phyloP scores from a whole-genome alignment of 2,888 invertebrate genomes.

The Macrosoma leucophasiata region DNA sequence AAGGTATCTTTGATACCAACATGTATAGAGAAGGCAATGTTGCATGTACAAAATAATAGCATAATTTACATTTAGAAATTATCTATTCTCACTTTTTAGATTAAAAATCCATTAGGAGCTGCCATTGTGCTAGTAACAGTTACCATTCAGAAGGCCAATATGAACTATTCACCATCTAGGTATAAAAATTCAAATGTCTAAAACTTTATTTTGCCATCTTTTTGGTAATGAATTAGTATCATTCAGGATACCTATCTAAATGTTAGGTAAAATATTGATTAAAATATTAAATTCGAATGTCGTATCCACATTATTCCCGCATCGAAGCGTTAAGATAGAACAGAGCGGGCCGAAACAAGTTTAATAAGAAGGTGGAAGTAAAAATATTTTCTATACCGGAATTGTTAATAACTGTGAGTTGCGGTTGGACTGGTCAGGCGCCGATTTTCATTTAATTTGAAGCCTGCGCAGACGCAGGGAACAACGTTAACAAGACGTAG shows the following conservation, averaged over 20 bases:
- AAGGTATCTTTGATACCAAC: too few species aligned
- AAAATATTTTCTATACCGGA: constrained; percentile 72
- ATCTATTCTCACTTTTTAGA: too few species aligned
- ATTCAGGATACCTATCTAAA: not conserved
- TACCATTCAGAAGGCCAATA: too few species aligned
- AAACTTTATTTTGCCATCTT: too few species aligned
- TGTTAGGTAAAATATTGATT: too few species aligned
- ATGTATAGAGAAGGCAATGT: too few species aligned
- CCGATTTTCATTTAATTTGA: constrained; percentile 70
- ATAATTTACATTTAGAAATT: too few species aligned
- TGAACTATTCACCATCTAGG: too few species aligned
- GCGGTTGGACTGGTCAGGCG: constrained; percentile 53
- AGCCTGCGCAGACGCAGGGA: constrained; percentile 57
- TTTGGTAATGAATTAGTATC: not conserved
- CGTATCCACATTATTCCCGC: constrained; percentile 43
- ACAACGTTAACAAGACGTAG: constrained; percentile 65
- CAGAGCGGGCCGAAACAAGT: constrained; percentile 62
- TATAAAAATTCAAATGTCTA: constrained; percentile 1
- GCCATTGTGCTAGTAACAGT: too few species aligned
- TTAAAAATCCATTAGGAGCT: too few species aligned
- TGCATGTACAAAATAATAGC: too few species aligned
- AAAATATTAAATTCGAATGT: constrained; percentile 6
- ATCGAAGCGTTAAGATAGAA: constrained; percentile 46
- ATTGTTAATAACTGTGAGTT: constrained; percentile 69
- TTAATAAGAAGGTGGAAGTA: constrained; percentile 73